Base-by-base conservation (phyloP, 2,113 vertebrate species). In the Balaenoptera acutorostrata region DNA sequence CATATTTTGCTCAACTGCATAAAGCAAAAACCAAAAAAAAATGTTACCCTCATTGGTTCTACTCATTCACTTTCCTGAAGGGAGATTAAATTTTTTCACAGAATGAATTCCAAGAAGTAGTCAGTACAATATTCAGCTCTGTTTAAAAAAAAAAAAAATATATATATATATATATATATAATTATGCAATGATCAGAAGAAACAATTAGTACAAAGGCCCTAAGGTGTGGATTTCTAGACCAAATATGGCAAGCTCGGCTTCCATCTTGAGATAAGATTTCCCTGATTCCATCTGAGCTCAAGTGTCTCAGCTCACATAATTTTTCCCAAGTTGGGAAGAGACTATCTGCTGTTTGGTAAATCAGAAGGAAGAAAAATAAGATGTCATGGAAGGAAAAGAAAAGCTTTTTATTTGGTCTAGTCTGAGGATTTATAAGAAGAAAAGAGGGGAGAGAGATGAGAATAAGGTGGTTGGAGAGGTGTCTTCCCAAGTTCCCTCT, bases 201-300 rank as follows among this genome's bases (percentile, higher is more conserved):
- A 94, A 77, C n/a, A 82, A 25, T 44, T 75, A 55, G 13, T 31
- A 89, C n/a, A 21, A 41, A 90, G 46, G 5, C 52, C 61, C 14
- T 66, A 23, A 90, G 69, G 8, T 86, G 18, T 94, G 61, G 68
- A 41, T 94, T 96, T 92, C 29, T 96, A 64, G 46, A 39, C 44
- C 46, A 64, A 57, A 66, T 82, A 71, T 33, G 74, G 44, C 33
- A 90, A 77, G 52, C 23, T 31, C 71, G 61, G 18, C 25, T 87
- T 89, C 94, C 41, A 64, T 96, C 46, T 92, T 57, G 44, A 94
- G 59, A 63, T 39, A 94, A 81, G n/a, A 69, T 64, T 95, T 96
- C 80, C 49, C 27, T 82, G 59, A 57, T 92, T 94, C 64, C 39
- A 20, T 59, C 59, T 92, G 49, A 92, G 64, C 71, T 69, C 44